Percentiles rank a stretch among this genome's conserved stretches.
These are phyloP conservation scores for Acanthosepion esculentum DNA, from an alignment of 2,888 invertebrate species.

Conservation along the genomic window DNA sequence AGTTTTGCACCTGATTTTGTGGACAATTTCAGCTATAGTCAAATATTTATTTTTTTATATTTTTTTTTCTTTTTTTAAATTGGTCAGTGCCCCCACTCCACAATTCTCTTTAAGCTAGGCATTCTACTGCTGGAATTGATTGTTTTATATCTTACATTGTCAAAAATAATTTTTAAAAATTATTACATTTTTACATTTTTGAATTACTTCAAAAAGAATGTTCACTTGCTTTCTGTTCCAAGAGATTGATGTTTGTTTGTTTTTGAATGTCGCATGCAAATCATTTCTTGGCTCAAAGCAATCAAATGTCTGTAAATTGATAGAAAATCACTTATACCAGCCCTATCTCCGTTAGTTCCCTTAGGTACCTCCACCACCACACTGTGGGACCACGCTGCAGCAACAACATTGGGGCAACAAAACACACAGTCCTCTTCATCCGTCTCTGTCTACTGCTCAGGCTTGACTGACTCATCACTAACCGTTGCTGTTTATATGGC, in stretches of 20 bases:
- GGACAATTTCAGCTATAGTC: too few relatives aligned
- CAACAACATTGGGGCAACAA: constrained; percentile 35
- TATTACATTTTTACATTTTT: background rate
- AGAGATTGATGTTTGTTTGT: constrained; percentile 34
- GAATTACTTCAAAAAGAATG: background rate
- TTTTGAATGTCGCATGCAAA: constrained; percentile 45
- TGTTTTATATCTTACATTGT: background rate
- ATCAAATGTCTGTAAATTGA: constrained; percentile 33
- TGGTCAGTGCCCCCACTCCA: background rate
- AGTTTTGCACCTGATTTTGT: too few relatives aligned
- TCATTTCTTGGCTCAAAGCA: constrained; percentile 42
- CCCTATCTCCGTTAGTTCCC: constrained; percentile 48
- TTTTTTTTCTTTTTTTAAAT: background rate
- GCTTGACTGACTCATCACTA: constrained; percentile 39
- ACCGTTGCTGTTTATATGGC: constrained; percentile 41
- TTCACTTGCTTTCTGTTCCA: constrained; percentile 37
- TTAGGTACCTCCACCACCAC: constrained; percentile 46
- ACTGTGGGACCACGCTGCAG: constrained; percentile 41
- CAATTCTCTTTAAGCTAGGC: background rate
- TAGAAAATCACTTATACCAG: constrained; percentile 48
- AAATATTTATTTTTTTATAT: too few relatives aligned
- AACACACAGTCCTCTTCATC: constrained; percentile 46
- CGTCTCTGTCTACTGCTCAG: constrained; percentile 17
- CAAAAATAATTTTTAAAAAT: background rate
- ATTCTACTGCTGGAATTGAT: background rate